Evolutionary conservation across 2,888 invertebrate genomes (phyloP).

Genomic region (Calameuta idolon): DNA sequence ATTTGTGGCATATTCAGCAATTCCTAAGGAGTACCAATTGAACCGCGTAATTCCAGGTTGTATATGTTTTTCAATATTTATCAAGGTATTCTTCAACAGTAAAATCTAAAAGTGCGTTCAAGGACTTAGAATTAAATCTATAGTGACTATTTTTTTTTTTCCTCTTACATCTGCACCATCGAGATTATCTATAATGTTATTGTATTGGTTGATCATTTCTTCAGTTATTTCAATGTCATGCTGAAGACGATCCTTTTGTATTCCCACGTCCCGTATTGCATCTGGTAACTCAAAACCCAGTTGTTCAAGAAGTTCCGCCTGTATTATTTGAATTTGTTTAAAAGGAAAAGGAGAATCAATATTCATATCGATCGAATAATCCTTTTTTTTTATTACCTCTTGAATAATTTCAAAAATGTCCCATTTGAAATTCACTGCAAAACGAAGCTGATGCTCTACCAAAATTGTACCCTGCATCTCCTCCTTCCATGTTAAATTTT

Average conservation of each 20-base stretch:
- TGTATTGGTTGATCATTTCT: slow-evolving; percentile 75
- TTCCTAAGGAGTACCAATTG: slow-evolving; percentile 88
- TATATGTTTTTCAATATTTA: slow-evolving; percentile 80
- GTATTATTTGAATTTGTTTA: slow-evolving; percentile 10
- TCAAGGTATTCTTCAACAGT: slow-evolving; percentile 76
- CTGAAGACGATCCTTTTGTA: slow-evolving; percentile 75
- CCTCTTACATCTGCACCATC: slow-evolving; percentile 76
- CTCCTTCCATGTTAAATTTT: slow-evolving; percentile 77
- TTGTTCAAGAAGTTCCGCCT: slow-evolving; percentile 79
- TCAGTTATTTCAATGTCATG: slow-evolving; percentile 75
- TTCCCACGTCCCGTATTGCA: slow-evolving; percentile 70
- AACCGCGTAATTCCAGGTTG: slow-evolving; percentile 85
- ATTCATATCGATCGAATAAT: neutral
- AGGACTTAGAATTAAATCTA: neutral
- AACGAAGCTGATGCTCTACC: slow-evolving; percentile 76
- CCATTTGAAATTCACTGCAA: slow-evolving; percentile 75
- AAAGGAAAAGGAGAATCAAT: neutral
- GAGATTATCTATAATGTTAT: slow-evolving; percentile 74
- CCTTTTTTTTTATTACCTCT: slow-evolving; percentile 64
- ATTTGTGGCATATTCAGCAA: slow-evolving; percentile 77
- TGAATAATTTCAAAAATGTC: slow-evolving; percentile 77
- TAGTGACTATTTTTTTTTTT: neutral
- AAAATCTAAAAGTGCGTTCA: slow-evolving; percentile 68
- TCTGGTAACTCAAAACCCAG: slow-evolving; percentile 73
- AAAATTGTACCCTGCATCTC: slow-evolving; percentile 76